Base-by-base conservation (phyloP, 2,113 vertebrate genomes). In the Mugil cephalus region DNA sequence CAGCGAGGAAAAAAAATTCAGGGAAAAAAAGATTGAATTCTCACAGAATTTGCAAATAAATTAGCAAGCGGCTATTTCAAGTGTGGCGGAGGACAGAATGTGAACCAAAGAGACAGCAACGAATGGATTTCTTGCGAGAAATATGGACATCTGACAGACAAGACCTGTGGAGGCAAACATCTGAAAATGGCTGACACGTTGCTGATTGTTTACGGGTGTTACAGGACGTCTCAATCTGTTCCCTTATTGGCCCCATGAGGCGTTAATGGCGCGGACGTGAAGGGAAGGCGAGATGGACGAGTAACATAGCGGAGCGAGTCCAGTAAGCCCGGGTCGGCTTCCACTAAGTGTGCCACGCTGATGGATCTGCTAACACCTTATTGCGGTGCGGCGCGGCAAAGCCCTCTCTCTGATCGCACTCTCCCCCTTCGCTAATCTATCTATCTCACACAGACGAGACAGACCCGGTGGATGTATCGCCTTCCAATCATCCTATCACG, bases 401-500 rank as follows among this genome's bases (percentile, higher is more conserved):
- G 64, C 36, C 40, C 35, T 50, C 58, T 47, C 39, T 42, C 83
- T 70, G 75, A 77, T 79, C 78, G 64, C 42, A 24, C 39, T 11
- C 56, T 18, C 34, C 14, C 15, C 18, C 30, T 10, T 35, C 7
- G 4, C 50, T 83, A 83, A 88, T 85, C 84, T 83, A 71, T 87
- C 80, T 21, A 81, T 88, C 82, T 75, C 63, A 34, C 73, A 69
- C 56, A 73, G 76, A 86, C 80, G 42, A 78, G 60, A 69, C 69
- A 43, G 60, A 81, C 55, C 67, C 14, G 34, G 67, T 66, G 82
- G 65, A 79, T 72, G 56, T 74, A 87, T 83, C 56, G 18, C 79
- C 61, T 87, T 79, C 82, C 83, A 85, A 89, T 89, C 90, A 86
- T 80, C 80, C 69, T 40, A 80, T 77, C 83, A 60, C 14, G 8